Conservation (phyloP, 1,140 invertebrate genomes). For the Dinoponera quadriceps region DNA sequence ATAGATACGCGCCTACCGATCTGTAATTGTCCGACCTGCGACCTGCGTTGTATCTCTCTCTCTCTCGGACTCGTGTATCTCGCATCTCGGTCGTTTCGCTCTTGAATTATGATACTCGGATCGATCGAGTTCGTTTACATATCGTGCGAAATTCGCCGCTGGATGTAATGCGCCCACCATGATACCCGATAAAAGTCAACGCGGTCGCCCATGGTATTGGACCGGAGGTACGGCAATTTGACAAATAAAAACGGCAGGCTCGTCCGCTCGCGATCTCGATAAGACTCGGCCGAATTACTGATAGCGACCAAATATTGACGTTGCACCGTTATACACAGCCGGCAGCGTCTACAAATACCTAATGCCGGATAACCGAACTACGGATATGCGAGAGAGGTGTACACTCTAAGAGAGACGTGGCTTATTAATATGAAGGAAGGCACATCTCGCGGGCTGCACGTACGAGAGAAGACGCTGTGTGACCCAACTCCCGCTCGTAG, state of each 20-base stretch:
- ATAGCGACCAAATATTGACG: not conserved
- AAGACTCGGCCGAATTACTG: not conserved
- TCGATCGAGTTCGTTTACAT: not conserved
- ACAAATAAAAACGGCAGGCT: not conserved
- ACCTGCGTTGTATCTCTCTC: not conserved
- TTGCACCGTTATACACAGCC: not conserved
- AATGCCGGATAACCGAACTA: not conserved
- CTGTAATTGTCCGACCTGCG: slow-evolving; percentile 37
- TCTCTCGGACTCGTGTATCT: slow-evolving; percentile 24
- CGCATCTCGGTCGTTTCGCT: not conserved
- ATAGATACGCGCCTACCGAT: not conserved
- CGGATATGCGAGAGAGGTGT: too few species aligned
- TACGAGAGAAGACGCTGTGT: not conserved
- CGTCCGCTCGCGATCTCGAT: not conserved
- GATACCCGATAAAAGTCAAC: not conserved
- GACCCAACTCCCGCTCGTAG: not conserved
- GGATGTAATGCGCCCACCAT: too few species aligned
- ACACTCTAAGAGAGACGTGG: too few species aligned
- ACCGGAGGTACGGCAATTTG: slow-evolving; percentile 13
- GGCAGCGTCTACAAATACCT: too few species aligned
- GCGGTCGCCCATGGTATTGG: not conserved
- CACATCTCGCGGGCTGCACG: not conserved
- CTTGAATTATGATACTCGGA: not conserved
- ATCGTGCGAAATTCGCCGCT: too few species aligned
- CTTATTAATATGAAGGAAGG: too few species aligned